Conservation (phyloP, 2,113 vertebrate genomes). For the Pica pica region DNA sequence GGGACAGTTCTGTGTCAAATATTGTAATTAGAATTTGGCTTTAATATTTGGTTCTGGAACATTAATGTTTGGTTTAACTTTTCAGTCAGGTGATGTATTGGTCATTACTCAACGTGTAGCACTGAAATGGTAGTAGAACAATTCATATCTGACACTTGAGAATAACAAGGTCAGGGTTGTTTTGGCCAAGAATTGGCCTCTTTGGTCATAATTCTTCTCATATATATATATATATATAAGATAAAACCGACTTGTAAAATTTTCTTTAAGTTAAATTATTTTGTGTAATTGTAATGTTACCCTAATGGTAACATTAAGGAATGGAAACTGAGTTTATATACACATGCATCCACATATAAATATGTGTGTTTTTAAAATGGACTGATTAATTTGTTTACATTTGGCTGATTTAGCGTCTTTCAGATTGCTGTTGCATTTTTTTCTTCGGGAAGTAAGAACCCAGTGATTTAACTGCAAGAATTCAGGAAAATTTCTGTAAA, state of each 20-base stretch:
- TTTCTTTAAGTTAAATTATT: not conserved
- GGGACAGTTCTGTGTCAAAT: not conserved
- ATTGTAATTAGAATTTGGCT: not conserved
- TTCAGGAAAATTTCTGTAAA: not conserved
- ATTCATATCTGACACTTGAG: not conserved
- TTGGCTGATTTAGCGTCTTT: not conserved
- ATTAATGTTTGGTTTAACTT: not conserved
- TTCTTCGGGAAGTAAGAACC: not conserved
- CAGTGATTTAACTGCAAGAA: not conserved
- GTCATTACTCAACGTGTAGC: not conserved
- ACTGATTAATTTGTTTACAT: not conserved
- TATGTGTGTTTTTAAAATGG: not conserved
- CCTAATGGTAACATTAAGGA: not conserved
- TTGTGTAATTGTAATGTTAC: not conserved
- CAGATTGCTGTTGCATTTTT: not conserved
- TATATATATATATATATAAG: not conserved
- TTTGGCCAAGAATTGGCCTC: not conserved
- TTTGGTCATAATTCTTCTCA: not conserved
- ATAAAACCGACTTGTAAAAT: not conserved
- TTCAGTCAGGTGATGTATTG: not conserved
- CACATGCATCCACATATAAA: rapidly evolving
- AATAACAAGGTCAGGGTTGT: not conserved
- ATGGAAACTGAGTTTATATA: not conserved
- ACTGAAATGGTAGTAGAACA: not conserved
- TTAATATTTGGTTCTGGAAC: not conserved